These are phyloP conservation scores for Acleris laterana DNA, from an alignment of 2,888 invertebrate species.

Conservation along the genomic window DNA sequence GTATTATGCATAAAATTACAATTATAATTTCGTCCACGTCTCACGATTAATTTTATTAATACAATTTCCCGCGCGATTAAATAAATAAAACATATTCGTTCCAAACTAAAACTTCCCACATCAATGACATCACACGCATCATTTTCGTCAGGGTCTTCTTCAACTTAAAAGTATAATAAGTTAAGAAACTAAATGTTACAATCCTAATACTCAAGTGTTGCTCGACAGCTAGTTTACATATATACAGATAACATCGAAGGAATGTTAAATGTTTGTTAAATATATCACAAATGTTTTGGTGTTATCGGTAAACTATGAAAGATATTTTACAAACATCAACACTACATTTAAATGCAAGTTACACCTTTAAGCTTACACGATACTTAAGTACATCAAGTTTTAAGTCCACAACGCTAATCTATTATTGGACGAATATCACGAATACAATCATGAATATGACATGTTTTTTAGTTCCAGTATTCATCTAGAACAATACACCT, in stretches of 20 bases:
- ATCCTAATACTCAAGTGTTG: slow-evolving; percentile 78
- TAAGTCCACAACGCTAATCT: slow-evolving; percentile 72
- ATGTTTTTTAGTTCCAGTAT: slow-evolving; percentile 13
- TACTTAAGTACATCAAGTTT: slow-evolving; percentile 78
- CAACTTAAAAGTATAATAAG: slow-evolving; percentile 57
- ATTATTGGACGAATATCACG: slow-evolving; percentile 67
- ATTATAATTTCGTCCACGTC: too few relatives aligned
- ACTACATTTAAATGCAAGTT: slow-evolving; percentile 68
- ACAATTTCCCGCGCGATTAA: too few relatives aligned
- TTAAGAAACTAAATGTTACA: slow-evolving; percentile 52
- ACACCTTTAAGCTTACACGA: slow-evolving; percentile 64
- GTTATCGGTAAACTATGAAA: slow-evolving; percentile 9
- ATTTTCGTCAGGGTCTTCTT: slow-evolving; percentile 34
- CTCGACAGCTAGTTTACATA: slow-evolving; percentile 80
- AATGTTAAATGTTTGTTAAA: slow-evolving; percentile 37
- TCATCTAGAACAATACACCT: slow-evolving; percentile 3
- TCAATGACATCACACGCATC: slow-evolving; percentile 16
- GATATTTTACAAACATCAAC: slow-evolving; percentile 54
- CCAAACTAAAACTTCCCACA: background rate
- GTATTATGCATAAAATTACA: too few relatives aligned
- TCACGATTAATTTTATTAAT: too few relatives aligned
- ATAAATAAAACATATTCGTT: too few relatives aligned
- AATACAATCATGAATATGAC: slow-evolving; percentile 10
- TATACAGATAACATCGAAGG: slow-evolving; percentile 60
- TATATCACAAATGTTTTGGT: slow-evolving; percentile 25